These are phyloP conservation scores for Prinia subflava DNA, from an alignment of 2,113 vertebrate species.

Conservation along the genomic window DNA sequence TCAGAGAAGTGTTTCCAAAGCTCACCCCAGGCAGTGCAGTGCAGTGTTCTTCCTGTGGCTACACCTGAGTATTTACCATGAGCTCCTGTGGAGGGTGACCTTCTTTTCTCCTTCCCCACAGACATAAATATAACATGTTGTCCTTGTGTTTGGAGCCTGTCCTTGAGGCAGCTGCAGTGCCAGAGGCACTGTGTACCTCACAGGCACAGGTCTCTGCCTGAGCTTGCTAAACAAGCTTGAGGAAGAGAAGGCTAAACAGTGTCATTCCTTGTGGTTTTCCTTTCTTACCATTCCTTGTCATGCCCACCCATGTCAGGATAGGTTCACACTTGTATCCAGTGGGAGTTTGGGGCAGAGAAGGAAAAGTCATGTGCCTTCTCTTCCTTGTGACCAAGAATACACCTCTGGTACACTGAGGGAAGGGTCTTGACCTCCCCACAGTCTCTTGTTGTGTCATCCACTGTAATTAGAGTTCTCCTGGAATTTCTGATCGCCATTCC, in stretches of 20 bases:
- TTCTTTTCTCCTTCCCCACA: neutral
- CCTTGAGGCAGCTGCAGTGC: neutral
- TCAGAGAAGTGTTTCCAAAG: neutral
- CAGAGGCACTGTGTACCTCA: neutral
- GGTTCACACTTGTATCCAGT: neutral
- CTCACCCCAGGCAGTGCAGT: neutral
- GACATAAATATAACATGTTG: neutral
- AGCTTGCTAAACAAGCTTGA: neutral
- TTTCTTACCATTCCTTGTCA: neutral
- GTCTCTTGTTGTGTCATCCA: neutral
- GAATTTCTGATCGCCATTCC: neutral
- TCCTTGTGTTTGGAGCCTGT: neutral
- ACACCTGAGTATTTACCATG: neutral
- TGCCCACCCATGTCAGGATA: accelerated
- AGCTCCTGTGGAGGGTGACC: neutral
- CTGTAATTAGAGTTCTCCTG: neutral
- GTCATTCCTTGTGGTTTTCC: neutral
- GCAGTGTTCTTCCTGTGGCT: neutral
- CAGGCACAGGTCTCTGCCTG: neutral
- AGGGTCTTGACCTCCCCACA: neutral
- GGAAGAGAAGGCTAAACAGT: neutral
- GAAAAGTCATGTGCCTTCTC: neutral
- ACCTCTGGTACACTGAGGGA: neutral
- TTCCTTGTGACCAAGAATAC: neutral
- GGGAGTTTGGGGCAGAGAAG: neutral